phyloP scores from a whole-genome alignment of 2,113 vertebrate species.

The Calidris pugnax region DNA sequence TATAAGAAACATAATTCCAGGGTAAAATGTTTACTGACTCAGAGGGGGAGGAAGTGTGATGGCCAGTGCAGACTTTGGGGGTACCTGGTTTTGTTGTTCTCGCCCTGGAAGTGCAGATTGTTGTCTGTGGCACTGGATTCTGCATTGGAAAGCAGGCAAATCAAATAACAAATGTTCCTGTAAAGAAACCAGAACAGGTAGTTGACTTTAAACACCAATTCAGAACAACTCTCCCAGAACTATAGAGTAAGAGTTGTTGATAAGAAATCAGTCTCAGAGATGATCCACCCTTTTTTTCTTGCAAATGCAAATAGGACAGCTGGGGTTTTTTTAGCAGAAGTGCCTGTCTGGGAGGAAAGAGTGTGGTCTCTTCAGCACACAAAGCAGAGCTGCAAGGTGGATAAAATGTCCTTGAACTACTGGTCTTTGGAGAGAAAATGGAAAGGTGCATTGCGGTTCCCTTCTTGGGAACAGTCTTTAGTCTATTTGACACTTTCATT shows the following conservation, averaged over 20 bases:
- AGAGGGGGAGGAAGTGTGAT: not conserved
- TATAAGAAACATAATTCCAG: not conserved
- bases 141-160: not conserved
- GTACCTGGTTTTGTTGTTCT: not conserved
- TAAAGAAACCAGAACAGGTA: not conserved
- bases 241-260: not conserved
- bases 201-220: not conserved
- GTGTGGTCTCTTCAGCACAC: not conserved
- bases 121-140: not conserved
- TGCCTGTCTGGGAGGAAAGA: not conserved
- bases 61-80: accelerated
- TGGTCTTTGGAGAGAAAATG: not conserved
- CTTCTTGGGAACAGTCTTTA: not conserved
- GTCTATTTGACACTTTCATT: not conserved
- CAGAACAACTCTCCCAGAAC: not conserved
- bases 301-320: not conserved
- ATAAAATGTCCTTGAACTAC: not conserved
- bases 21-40: not conserved
- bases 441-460: accelerated
- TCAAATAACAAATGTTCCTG: not conserved
- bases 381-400: not conserved
- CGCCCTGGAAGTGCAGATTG: accelerated
- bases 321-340: not conserved
- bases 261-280: not conserved
- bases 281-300: not conserved